Base-by-base conservation (phyloP, 2,888 invertebrate species). In the Mesochorus sp. region DNA sequence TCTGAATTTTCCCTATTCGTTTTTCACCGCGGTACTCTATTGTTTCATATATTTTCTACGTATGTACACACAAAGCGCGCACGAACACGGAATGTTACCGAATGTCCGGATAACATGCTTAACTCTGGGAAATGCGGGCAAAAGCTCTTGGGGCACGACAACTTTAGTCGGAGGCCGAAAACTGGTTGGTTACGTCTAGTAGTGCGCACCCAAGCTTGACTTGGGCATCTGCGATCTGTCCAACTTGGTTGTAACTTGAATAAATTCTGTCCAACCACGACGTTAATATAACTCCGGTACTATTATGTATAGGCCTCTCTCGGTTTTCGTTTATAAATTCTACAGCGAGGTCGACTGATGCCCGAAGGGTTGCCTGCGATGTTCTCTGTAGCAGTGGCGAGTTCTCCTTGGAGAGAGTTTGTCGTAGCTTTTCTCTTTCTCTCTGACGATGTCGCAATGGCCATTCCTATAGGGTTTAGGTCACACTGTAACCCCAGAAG, bases 351-450 rank as follows among this genome's bases (percentile, higher is more conserved):
- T 74, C 70, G 71, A 66, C 28, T 61, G 75, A 82, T 76, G 81
- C 74, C 76, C 73, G 53, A 47, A 71, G 70, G 79, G 47, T 12
- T 64, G 59, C 67, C 14, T 64, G 59, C 67, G 74, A 31, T 62
- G 75, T 79, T 68, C 80, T 80, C 67, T 55, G 53, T n/a, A 44
- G 57, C 53, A 76, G 64, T 71, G 28, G 55, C 39, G 81, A 79
- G 76, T 57, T 75, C 70, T 79, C 82, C 71, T 74, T 81, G 83
- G 84, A 82, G n/a, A n/a, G 85, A 76, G 81, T 80, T 83, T 83
- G 61, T 37, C 47, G 51, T 44, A 37, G 28, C 74, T 42, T 42
- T 4, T 31, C 26, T 39, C 31, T 47, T 47, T 19, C 21, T 14
- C 42, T 51, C 62, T 61, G 26, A 59, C 71, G 71, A 76, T 51